Evolutionary conservation across 2,113 vertebrate species (phyloP), one percentile per base, ranked within the genome.

Genomic region (Probosciger aterrimus): DNA sequence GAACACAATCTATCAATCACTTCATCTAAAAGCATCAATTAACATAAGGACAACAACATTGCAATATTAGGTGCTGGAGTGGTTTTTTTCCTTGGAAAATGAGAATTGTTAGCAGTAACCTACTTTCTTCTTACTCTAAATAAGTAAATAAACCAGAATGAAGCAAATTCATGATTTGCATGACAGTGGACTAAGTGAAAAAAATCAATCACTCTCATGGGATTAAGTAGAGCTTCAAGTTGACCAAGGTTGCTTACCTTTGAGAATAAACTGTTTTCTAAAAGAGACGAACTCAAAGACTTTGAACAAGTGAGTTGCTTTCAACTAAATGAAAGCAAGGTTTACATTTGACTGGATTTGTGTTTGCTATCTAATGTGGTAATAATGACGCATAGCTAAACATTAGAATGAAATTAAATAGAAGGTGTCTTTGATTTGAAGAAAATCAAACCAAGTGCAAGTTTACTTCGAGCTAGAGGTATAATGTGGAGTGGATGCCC

Each of bases 201-300:
- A 73, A 96, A 97, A 95, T 79, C 87, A 94, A 65, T 97, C 71
- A 88, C 57, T 92, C 80, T 68, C 84, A 35, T 0, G 2, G 67
- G 94, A 96, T 96, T 95, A 96, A 96, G 79, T 8, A 88, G 64
- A 84, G 75, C 82, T 97, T 94, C 84, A 60, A 85, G 92, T 31
- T 96, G 96, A 97, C 77, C 74, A 92, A 96, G 82, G 86, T 88
- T 96, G 70, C 92, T 96, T 95, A 94, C 84, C 52, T 97, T 93
- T 86, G 92, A 97, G 88, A 96, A 97, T 93, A 93, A 96, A 96
- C 80, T 96, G 37, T 88, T 94, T 94, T 94, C 88, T 97, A 77
- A 93, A 93, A 96, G 94, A 96, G 89, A 88, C 83, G 82, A 70
- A 95, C 92, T 90, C 67, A 95, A 94, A 96, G 93, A 92, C 75